Conservation (phyloP, 2,888 invertebrate genomes). For the Nemoura dubitans region DNA sequence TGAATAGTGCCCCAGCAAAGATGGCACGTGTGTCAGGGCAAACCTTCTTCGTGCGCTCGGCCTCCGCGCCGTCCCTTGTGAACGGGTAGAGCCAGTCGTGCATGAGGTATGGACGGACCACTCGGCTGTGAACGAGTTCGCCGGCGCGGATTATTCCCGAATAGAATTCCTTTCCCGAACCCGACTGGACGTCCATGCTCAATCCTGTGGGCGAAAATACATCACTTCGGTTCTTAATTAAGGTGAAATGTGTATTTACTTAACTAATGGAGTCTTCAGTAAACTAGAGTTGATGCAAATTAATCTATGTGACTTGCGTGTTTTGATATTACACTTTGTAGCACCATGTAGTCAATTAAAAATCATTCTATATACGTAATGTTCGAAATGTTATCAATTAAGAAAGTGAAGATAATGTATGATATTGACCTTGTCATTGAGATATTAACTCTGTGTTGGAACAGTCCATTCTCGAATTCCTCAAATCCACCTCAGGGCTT, state of each 20-base stretch:
- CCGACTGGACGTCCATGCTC: background rate
- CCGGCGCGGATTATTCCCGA: background rate
- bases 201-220: background rate
- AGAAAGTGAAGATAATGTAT: too few relatives aligned
- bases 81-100: background rate
- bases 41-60: background rate
- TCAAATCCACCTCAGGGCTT: background rate
- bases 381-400: too few relatives aligned
- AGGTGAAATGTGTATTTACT: too few relatives aligned
- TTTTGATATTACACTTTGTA: too few relatives aligned
- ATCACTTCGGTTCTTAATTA: too few relatives aligned
- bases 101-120: background rate
- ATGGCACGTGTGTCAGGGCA: background rate
- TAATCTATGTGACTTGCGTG: too few relatives aligned
- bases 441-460: too few relatives aligned
- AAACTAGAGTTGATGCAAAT: too few relatives aligned
- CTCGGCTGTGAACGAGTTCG: background rate
- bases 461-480: background rate
- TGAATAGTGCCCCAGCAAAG: background rate
- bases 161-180: constrained; percentile 39
- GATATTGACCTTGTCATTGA: too few relatives aligned
- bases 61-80: background rate
- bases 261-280: too few relatives aligned
- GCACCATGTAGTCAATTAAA: too few relatives aligned
- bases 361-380: too few relatives aligned